Base-by-base conservation (phyloP, 2,797 vertebrate genomes). In the Poeciliopsis presidionis region DNA sequence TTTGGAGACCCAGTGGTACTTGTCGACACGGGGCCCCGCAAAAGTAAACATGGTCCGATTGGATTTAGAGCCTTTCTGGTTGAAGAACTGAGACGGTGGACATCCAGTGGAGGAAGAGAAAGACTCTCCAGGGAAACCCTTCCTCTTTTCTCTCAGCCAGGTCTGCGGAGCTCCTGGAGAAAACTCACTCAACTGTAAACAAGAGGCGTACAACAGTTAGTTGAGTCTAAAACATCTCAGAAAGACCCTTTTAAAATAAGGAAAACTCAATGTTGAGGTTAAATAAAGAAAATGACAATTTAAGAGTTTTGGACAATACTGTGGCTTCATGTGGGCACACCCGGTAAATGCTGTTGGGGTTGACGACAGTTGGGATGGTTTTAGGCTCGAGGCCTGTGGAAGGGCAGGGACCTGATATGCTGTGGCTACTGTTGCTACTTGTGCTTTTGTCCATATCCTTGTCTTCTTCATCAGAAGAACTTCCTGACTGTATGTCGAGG, bases 311-410 rank as follows among this genome's bases (percentile, higher is more conserved):
- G 22, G 25, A n/a, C 7, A 45, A 28, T 7, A 14, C 2, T 41
- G 36, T 41, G 39, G 46, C 9, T 49, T 45, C 1, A 20, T 3
- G n/a, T 14, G 0, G 1, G 74, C 90, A 1, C 89, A 98, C 98
- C 97, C 98, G 95, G 86, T 99, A 99, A 76, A 99, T 90, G 0
- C 98, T 99, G 94, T 98, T 99, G 6, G 98, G 98, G 89, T 99
- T 99, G 94, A 94, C 97, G 86, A 99, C 97, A 0, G 97, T 98
- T 0, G 97, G 98, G 86, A 99, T 99, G 76, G 90, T 94, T 89
- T 92, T 96, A 0, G 96, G 95, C 80, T 97, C 96, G 0, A 63
- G 82, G 79, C 12, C 74, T 33, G 78, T 0, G 0, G 82, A 33
- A 0, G 63, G 73, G 30, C 82, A 83, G 7, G 78, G 69, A 13